These are phyloP conservation scores for Prolemur simus DNA, from an alignment of 2,113 vertebrate species.

Conservation along the genomic window DNA sequence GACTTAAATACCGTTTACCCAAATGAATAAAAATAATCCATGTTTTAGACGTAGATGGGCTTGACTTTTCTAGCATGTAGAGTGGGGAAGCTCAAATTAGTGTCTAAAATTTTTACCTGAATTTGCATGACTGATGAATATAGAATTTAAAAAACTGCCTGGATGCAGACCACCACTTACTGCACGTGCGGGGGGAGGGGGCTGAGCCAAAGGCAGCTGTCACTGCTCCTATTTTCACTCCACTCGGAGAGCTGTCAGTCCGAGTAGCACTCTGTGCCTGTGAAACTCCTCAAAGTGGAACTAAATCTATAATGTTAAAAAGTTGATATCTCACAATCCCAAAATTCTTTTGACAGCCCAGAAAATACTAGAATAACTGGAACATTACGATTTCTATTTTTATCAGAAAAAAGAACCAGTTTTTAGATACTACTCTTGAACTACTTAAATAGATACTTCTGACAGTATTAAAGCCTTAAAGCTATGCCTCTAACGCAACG, in stretches of 20 bases:
- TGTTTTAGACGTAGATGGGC: background rate
- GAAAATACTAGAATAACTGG: background rate
- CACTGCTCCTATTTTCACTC: background rate
- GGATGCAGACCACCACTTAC: fast-evolving
- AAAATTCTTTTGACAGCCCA: background rate
- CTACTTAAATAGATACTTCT: background rate
- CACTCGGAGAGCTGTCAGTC: background rate
- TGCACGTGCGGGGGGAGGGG: fast-evolving
- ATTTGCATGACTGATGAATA: background rate
- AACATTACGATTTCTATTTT: background rate
- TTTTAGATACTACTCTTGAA: background rate
- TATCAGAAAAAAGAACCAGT: background rate
- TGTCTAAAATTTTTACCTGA: background rate
- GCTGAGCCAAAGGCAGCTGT: background rate
- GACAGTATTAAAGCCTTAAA: background rate
- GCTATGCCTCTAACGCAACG: background rate
- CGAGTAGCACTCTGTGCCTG: background rate
- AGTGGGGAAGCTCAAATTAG: background rate
- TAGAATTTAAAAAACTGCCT: too few species aligned
- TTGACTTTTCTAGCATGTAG: background rate
- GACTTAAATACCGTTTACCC: background rate
- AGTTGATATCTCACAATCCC: background rate
- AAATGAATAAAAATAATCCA: background rate
- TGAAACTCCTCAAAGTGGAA: background rate
- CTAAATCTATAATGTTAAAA: background rate